phyloP scores from a whole-genome alignment of 2,113 vertebrate genomes.

The Heterocephalus glaber region DNA sequence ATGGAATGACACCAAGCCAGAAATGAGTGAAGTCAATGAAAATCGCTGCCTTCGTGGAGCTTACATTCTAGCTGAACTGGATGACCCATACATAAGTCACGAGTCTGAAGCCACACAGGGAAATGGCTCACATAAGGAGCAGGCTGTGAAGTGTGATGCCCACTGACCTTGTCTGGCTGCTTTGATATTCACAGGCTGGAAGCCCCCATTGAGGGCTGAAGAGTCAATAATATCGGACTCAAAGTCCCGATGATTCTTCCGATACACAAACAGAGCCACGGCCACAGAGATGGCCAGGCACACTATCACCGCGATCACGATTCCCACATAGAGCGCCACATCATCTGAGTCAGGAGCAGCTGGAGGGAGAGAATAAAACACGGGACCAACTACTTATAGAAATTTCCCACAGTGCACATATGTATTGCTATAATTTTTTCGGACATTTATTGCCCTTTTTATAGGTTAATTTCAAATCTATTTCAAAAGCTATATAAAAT shows the following conservation, averaged over 20 bases:
- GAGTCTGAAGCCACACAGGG: not conserved
- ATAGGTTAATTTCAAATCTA: conserved; percentile 83
- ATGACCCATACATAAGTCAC: not conserved
- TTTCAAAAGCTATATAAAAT: conserved; percentile 80
- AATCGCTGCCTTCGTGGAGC: not conserved
- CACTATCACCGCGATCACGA: conserved; percentile 95
- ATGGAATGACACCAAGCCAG: not conserved
- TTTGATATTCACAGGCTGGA: conserved; percentile 97
- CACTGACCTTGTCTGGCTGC: conserved; percentile 94
- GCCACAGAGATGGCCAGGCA: conserved; percentile 94
- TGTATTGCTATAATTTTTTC: conserved; percentile 60
- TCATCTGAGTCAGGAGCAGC: conserved; percentile 95
- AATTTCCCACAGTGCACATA: conserved; percentile 53
- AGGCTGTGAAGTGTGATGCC: not conserved
- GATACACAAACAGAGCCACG: conserved; percentile 95
- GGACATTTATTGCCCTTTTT: conserved; percentile 81
- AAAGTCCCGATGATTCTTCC: conserved; percentile 96
- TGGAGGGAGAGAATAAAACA: conserved; percentile 72
- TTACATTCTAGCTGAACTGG: not conserved
- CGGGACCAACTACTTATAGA: conserved; percentile 37
- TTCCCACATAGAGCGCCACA: conserved; percentile 94
- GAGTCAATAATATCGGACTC: conserved; percentile 96
- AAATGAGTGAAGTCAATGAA: not conserved
- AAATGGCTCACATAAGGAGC: fast-evolving
- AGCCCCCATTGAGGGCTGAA: conserved; percentile 94